Percentiles rank a stretch among this genome's conserved stretches.
Evolutionary conservation across 1,140 invertebrate species (phyloP).

Genomic region (Matsumurasca onukii): DNA sequence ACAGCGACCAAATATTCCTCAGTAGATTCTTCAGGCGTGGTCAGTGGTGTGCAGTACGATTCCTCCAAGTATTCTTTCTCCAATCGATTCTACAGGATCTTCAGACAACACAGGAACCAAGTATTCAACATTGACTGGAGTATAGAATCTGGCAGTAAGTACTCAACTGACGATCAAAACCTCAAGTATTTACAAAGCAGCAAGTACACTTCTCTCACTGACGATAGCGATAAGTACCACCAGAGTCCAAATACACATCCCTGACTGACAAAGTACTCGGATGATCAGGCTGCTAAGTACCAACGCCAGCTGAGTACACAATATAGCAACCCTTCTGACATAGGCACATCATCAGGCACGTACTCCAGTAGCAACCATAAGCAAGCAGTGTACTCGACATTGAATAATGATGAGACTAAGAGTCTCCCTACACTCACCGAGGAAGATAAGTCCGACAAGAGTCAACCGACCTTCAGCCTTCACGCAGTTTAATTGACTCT

Average conservation of each 20-base stretch:
- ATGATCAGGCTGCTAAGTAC: constrained; percentile 11
- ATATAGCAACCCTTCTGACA: constrained; percentile 38
- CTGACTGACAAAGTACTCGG: neutral
- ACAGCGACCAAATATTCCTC: constrained; percentile 25
- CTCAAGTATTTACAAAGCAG: neutral
- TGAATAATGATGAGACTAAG: constrained; percentile 23
- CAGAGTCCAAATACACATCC: constrained; percentile 15
- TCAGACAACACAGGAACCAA: constrained; percentile 42
- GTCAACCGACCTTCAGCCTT: constrained; percentile 37
- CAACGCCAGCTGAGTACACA: constrained; percentile 33
- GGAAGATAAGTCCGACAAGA: constrained; percentile 38
- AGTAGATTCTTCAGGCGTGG: neutral
- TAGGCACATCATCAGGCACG: constrained; percentile 32
- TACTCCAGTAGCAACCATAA: constrained; percentile 10
- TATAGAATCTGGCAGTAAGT: too few species aligned
- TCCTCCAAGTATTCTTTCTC: constrained; percentile 29
- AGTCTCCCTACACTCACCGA: constrained; percentile 13
- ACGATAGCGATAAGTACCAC: neutral
- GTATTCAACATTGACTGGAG: constrained; percentile 30
- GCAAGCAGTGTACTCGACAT: neutral
- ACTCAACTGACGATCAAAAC: too few species aligned
- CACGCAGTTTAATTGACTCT: constrained; percentile 21
- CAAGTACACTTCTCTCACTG: constrained; percentile 8
- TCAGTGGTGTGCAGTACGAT: constrained; percentile 25
- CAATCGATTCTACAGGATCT: constrained; percentile 39